Base-by-base conservation (phyloP, 2,888 invertebrate species). In the Zhuqinia jingwanae region DNA sequence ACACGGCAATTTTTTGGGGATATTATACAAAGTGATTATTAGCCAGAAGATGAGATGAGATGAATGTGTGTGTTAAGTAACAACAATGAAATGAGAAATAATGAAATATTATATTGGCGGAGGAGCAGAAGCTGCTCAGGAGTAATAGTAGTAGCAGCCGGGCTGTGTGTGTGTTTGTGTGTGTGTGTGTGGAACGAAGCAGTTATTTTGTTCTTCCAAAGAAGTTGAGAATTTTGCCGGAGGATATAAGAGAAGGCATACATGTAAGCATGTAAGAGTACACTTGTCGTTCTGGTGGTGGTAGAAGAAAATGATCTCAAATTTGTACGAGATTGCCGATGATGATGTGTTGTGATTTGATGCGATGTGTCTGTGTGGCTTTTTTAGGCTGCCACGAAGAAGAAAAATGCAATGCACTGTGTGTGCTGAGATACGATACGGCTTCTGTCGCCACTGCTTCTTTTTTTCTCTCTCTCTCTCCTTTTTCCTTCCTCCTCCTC, bases 361-460 rank as follows among this genome's bases (percentile, higher is more conserved):
- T 75, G 73, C 60, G 47, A 36, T 36, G 36, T 47, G n/a, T n/a
- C n/a, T n/a, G n/a, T n/a, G n/a, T n/a, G n/a, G n/a, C n/a, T n/a
- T n/a, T n/a, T n/a, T n/a, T n/a, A n/a, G n/a, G n/a, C n/a, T n/a
- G n/a, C n/a, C n/a, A n/a, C n/a, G n/a, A n/a, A n/a, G n/a, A n/a
- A n/a, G n/a, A n/a, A n/a, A n/a, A n/a, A n/a, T n/a, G n/a, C n/a
- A n/a, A n/a, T n/a, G n/a, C n/a, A n/a, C n/a, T n/a, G n/a, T n/a
- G n/a, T n/a, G n/a, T n/a, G n/a, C n/a, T 73, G 76, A 80, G 75
- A 80, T 75, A 47, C 63, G 63, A 80, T 78, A 65, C 75, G 58
- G 75, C 65, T 76, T 76, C 65, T 85, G 85, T 85, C 85, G 85
- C 85, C 85, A 80, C 63, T 76, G 65, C 65, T 76, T 80, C 85